Conservation (phyloP, 2,797 vertebrate genomes). For the Spondyliosoma cantharus region DNA sequence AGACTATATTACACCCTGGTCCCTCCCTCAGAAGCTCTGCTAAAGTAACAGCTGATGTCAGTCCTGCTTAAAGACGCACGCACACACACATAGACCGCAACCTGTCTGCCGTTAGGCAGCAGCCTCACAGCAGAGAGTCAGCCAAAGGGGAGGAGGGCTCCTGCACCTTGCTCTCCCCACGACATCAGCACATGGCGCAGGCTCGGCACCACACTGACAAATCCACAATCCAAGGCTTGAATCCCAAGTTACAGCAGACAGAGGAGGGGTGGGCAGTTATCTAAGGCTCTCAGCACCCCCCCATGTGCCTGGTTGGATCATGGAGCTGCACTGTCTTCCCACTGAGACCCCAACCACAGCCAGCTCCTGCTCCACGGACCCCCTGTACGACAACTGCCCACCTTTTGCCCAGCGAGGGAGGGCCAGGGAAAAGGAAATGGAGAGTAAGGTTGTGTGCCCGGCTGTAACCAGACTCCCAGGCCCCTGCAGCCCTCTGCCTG, state of each 20-base stretch:
- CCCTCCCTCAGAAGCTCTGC: constrained; percentile 77
- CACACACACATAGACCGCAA: constrained; percentile 45
- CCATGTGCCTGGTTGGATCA: constrained; percentile 67
- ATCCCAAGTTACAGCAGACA: constrained; percentile 60
- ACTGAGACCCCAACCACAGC: constrained; percentile 72
- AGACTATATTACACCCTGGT: constrained; percentile 80
- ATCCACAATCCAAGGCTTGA: constrained; percentile 58
- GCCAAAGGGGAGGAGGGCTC: constrained; percentile 60
- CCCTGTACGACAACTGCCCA: constrained; percentile 77
- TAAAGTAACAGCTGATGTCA: constrained; percentile 77
- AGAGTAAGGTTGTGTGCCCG: constrained; percentile 60
- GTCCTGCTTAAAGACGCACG: constrained; percentile 74
- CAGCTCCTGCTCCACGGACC: constrained; percentile 78
- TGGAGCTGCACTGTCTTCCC: constrained; percentile 77
- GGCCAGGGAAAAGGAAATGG: constrained; percentile 67
- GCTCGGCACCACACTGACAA: constrained; percentile 59
- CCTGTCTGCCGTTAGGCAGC: constrained; percentile 55
- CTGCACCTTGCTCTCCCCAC: constrained; percentile 50
- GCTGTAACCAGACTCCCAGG: constrained; percentile 71
- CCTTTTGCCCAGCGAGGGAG: constrained; percentile 71
- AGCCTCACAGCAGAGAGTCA: constrained; percentile 52
- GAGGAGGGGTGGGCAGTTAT: constrained; percentile 63
- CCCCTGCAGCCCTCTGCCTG: constrained; percentile 56
- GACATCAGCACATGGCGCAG: constrained; percentile 62
- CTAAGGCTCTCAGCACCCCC: constrained; percentile 53